These are phyloP conservation scores for Ophthalmolycus amberensis DNA, from an alignment of 2,113 vertebrate genomes.

Conservation along the genomic window DNA sequence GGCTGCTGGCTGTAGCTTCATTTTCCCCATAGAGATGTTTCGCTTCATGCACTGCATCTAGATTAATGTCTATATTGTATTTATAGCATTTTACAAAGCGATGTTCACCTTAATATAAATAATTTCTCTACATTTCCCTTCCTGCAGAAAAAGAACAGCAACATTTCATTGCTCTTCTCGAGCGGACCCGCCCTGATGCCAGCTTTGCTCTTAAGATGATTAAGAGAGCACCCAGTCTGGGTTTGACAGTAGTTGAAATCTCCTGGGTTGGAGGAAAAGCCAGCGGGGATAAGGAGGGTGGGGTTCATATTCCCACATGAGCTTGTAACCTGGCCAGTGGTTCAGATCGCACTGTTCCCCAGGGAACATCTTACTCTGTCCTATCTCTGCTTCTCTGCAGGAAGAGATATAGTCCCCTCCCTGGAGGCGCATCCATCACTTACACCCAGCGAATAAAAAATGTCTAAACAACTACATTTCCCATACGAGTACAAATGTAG, in stretches of 20 bases:
- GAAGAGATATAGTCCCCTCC: constrained; percentile 73
- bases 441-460: constrained; percentile 76
- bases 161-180: constrained; percentile 47
- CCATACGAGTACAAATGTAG: constrained; percentile 68
- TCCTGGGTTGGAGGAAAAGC: constrained; percentile 60
- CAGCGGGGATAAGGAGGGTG: constrained; percentile 17
- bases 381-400: constrained; percentile 65
- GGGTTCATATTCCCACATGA: constrained; percentile 69
- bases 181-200: constrained; percentile 60
- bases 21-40: neutral
- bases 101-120: neutral
- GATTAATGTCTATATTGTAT: neutral
- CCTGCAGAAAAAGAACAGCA: constrained; percentile 42
- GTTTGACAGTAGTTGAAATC: constrained; percentile 73
- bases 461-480: constrained; percentile 80
- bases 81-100: neutral
- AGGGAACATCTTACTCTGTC: constrained; percentile 62
- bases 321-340: constrained; percentile 68
- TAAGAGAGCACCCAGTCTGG: constrained; percentile 70
- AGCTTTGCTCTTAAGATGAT: constrained; percentile 78
- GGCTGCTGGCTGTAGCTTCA: neutral
- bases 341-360: constrained; percentile 64
- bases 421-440: constrained; percentile 79
- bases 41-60: neutral
- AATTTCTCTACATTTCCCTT: neutral